Conservation (phyloP, 2,113 vertebrate genomes). For the Bagarius yarrelli region DNA sequence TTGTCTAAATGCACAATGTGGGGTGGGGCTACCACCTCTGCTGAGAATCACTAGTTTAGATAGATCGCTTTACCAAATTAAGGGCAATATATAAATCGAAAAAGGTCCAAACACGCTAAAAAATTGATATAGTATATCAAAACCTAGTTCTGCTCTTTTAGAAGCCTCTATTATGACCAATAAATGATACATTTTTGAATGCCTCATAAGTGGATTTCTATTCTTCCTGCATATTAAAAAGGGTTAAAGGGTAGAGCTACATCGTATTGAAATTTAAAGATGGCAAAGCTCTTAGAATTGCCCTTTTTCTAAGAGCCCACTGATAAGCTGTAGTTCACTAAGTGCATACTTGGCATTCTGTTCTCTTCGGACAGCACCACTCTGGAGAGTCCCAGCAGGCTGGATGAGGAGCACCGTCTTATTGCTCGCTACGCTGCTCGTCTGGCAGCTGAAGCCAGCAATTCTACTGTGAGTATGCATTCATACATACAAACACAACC, state of each 20-base stretch:
- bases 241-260: not conserved
- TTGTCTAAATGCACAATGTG: no score
- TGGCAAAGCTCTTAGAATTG: not conserved
- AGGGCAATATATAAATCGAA: no score
- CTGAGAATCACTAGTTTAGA: no score
- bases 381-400: slow-evolving; percentile 87
- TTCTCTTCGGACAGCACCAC: slow-evolving; percentile 68
- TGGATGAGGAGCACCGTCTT: slow-evolving; percentile 92
- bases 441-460: slow-evolving; percentile 89
- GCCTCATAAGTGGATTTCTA: no score
- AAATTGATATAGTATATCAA: no score
- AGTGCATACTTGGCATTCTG: slow-evolving; percentile 16
- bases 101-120: no score
- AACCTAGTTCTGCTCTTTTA: no score
- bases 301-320: not conserved
- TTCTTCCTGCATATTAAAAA: no score
- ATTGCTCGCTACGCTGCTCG: slow-evolving; percentile 92
- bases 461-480: slow-evolving; percentile 75
- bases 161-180: no score
- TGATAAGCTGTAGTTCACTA: not conserved
- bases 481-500: slow-evolving; percentile 4
- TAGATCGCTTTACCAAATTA: no score
- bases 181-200: no score
- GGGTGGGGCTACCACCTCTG: no score
- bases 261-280: not conserved